These are phyloP conservation scores for Daktulosphaira vitifoliae DNA, from an alignment of 1,140 invertebrate species.

Conservation along the genomic window DNA sequence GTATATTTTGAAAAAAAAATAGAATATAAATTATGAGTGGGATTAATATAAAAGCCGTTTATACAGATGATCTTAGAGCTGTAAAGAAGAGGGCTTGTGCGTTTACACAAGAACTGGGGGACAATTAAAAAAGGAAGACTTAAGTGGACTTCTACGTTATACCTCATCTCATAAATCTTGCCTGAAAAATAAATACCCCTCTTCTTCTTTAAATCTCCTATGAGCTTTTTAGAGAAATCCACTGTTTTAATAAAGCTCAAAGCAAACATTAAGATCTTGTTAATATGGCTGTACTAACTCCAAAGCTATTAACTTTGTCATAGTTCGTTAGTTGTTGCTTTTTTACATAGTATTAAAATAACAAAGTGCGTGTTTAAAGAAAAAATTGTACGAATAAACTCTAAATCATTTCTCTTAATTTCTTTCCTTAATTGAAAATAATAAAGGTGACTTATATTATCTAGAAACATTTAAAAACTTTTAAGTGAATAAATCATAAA, in stretches of 20 bases:
- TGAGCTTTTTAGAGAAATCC: neutral
- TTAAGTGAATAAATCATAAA: too few relatives aligned
- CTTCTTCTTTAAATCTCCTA: neutral
- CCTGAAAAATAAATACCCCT: neutral
- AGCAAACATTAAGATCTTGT: conserved; percentile 4
- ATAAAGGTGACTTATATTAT: too few relatives aligned
- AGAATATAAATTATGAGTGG: too few relatives aligned
- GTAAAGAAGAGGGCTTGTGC: neutral
- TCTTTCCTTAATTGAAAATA: too few relatives aligned
- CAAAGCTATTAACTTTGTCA: too few relatives aligned
- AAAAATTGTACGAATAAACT: too few relatives aligned
- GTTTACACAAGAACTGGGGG: conserved; percentile 1
- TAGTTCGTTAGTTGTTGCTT: too few relatives aligned
- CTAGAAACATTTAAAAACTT: too few relatives aligned
- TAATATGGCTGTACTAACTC: neutral
- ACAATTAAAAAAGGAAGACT: conserved; percentile 28
- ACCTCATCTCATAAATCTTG: neutral
- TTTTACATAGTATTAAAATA: too few relatives aligned
- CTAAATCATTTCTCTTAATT: too few relatives aligned
- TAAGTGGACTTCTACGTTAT: neutral
- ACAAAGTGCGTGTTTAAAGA: too few relatives aligned
- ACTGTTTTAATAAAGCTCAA: conserved; percentile 6
- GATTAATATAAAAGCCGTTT: neutral
- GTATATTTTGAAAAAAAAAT: too few relatives aligned
- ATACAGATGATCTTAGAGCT: conserved; percentile 6